Conservation (phyloP, 1,140 invertebrate genomes). For the Drosophila sp. region DNA sequence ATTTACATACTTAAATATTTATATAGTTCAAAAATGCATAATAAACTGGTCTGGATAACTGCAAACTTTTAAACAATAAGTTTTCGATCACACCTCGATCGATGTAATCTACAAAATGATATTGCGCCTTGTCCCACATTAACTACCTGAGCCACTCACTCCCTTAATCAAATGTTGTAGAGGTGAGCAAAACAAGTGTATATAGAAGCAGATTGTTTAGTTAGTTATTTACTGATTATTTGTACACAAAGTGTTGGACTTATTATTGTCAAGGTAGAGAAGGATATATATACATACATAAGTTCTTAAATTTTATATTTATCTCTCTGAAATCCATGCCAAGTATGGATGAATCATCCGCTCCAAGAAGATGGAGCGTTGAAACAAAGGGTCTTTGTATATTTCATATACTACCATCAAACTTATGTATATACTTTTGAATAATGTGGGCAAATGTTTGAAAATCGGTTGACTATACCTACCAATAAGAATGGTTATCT, state of each 20-base stretch:
- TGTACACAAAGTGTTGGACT: neutral
- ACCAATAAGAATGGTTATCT: conserved; percentile 3
- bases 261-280: neutral
- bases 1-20: conserved; percentile 3
- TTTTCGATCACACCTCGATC: neutral
- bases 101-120: conserved; percentile 8
- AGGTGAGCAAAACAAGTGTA: conserved; percentile 1
- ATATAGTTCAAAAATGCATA: neutral
- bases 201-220: neutral
- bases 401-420: too few relatives aligned
- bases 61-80: neutral
- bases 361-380: neutral
- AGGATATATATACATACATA: neutral
- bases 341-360: neutral
- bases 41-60: neutral
- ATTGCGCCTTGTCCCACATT: conserved; percentile 9
- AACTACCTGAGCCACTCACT: conserved; percentile 6
- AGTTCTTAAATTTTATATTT: neutral
- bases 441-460: too few relatives aligned
- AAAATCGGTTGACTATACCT: neutral
- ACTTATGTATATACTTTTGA: too few relatives aligned
- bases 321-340: neutral
- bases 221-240: neutral
- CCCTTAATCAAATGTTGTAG: conserved; percentile 6
- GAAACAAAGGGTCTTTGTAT: too few relatives aligned